Base-by-base conservation (phyloP, 2,113 vertebrate genomes). In the Puffinus mauretanicus region DNA sequence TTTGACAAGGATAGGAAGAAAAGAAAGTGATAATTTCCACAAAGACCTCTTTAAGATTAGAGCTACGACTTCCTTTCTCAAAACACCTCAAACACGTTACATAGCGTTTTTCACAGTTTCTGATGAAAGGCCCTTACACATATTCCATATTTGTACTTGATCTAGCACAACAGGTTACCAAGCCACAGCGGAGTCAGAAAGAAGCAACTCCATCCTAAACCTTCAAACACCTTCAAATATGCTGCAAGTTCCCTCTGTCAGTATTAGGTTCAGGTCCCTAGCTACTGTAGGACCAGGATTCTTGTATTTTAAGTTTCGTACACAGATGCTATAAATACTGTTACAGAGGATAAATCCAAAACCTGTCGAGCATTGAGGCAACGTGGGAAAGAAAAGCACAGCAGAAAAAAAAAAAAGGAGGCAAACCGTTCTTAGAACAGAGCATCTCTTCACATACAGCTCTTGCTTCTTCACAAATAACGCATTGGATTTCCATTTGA, bases 401-500 rank as follows among this genome's bases (percentile, higher is more conserved):
- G 21, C 10, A 73, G 36, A 75, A 69, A 60, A 30, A 61, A 38
- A n/a, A 61, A 38, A 46, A 0, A 73, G 5, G n/a, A 93, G 40
- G 29, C 29, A 87, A 66, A 38, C 15, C 3, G 1, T 34, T 47
- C 36, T 65, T 51, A 46, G 70, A 95, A 97, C 88, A 96, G 77
- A 93, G 78, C 49, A 73, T 2, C 22, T n/a, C 94, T 94, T 95
- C 78, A 96, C 16, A 47, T 76, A 88, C 16, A 25, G 30, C 61
- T 71, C 44, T 61, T 61, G 36, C 57, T 88, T 61, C 79, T 77
- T 93, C 51, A 90, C 51, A 87, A 67, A 44, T 46, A 82, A 46
- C 1, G 24, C 85, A 66, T 2, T 87, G 32, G 30, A 94, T 93
- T 94, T 96, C 93, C 93, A 88, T 96, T 52, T 90, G 71, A 97